Evolutionary conservation across 2,797 vertebrate genomes (phyloP).

Genomic region (Hylomyscus alleni): DNA sequence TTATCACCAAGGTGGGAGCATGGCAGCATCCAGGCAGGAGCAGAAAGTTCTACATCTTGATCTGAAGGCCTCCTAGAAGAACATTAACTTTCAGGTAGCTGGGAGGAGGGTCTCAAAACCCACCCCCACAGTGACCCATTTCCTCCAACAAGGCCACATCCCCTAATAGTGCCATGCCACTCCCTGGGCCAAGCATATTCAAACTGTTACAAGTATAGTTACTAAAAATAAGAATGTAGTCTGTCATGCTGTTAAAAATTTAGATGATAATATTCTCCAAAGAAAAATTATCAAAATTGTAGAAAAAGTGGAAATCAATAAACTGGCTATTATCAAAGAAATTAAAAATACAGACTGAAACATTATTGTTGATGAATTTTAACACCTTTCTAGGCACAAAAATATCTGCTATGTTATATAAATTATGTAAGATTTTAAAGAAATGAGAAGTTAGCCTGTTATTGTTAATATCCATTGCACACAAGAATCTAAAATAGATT

Average conservation of each 20-base stretch:
- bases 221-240: background rate
- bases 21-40: background rate
- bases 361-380: background rate
- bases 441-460: background rate
- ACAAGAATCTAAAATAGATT: background rate
- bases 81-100: background rate
- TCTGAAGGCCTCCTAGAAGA: background rate
- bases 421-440: conserved; percentile 18
- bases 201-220: background rate
- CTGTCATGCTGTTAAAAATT: conserved; percentile 34
- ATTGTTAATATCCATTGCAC: background rate
- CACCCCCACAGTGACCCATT: background rate
- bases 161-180: background rate
- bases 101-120: background rate
- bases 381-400: conserved; percentile 13
- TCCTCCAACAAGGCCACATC: background rate
- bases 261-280: background rate
- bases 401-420: background rate
- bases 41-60: background rate
- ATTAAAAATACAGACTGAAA: background rate
- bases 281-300: background rate
- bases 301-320: conserved; percentile 18
- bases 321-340: conserved; percentile 31
- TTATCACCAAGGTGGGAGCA: background rate
- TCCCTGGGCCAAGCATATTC: background rate